Evolutionary conservation across 1,140 invertebrate species (phyloP).

Genomic region (Macrocentrus cingulum): DNA sequence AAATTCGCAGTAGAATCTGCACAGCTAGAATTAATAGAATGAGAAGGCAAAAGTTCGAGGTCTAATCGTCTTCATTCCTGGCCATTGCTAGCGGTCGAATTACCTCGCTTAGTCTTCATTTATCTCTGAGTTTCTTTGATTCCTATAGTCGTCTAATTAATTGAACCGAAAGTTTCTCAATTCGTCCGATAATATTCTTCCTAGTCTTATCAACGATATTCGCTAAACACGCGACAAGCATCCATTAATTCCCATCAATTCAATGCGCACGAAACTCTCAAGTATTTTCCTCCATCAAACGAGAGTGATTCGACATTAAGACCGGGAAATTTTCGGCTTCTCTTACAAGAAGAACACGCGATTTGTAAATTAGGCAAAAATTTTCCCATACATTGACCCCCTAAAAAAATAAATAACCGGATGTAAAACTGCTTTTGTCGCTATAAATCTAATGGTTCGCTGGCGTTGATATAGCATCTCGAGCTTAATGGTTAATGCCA

Average conservation of each 20-base stretch:
- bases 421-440: background rate
- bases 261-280: background rate
- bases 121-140: conserved; percentile 8
- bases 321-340: too few species aligned
- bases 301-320: background rate
- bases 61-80: conserved; percentile 11
- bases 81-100: background rate
- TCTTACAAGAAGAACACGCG: background rate
- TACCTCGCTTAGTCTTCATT: conserved; percentile 11
- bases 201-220: too few species aligned
- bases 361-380: background rate
- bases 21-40: background rate
- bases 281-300: background rate
- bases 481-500: background rate
- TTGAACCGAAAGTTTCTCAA: conserved; percentile 5
- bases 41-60: conserved; percentile 6
- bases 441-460: background rate
- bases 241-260: background rate
- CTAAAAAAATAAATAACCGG: background rate
- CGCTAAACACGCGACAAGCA: background rate
- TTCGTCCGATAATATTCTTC: background rate
- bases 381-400: too few species aligned
- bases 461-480: too few species aligned
- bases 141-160: conserved; percentile 10
- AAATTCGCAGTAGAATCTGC: conserved; percentile 16